phyloP scores from a whole-genome alignment of 2,888 invertebrate species.

The Cataglyphis cursor region DNA sequence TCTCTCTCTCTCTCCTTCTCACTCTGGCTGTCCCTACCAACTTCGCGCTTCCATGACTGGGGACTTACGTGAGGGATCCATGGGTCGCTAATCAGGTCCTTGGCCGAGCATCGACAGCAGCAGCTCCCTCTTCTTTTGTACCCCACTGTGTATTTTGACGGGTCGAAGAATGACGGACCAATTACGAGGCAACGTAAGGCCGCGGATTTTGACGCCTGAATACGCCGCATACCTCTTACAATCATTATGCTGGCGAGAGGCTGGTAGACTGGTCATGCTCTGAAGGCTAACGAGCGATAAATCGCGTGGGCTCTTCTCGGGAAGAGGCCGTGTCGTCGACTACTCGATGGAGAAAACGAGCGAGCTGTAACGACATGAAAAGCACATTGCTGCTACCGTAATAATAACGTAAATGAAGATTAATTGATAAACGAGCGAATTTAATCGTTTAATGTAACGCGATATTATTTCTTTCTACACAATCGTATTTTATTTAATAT shows the following conservation, averaged over 20 bases:
- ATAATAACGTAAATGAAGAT: constrained; percentile 52
- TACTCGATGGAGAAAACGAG: constrained; percentile 53
- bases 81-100: constrained; percentile 77
- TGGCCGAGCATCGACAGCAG: constrained; percentile 63
- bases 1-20: background rate
- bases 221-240: constrained; percentile 69
- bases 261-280: constrained; percentile 39
- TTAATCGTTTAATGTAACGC: constrained; percentile 29
- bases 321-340: constrained; percentile 52
- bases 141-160: constrained; percentile 75
- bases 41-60: constrained; percentile 37
- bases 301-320: constrained; percentile 62
- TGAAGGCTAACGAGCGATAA: constrained; percentile 79
- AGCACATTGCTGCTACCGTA: constrained; percentile 53
- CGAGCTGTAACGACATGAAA: constrained; percentile 52
- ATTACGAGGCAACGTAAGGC: constrained; percentile 73
- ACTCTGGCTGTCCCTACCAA: constrained; percentile 22
- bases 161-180: constrained; percentile 77
- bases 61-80: constrained; percentile 61
- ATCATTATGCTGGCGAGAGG: constrained; percentile 73
- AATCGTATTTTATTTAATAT: background rate
- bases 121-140: constrained; percentile 45
- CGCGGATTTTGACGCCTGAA: constrained; percentile 71
- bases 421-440: constrained; percentile 28
- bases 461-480: constrained; percentile 34